Conservation (phyloP, 2,888 invertebrate species). For the Machimus atricapillus region DNA sequence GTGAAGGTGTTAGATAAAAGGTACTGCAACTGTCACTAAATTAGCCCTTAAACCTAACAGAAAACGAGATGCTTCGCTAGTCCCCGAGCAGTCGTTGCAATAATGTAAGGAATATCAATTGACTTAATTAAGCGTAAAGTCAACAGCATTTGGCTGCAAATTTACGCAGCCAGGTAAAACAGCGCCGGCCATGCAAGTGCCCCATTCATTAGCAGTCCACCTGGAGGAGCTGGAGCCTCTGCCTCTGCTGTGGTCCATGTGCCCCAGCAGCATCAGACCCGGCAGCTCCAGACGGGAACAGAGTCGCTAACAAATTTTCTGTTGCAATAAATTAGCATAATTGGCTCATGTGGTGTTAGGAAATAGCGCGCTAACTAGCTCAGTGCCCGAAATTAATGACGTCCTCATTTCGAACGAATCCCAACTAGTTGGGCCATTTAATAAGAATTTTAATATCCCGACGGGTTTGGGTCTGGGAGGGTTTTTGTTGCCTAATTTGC, state of each 20-base stretch:
- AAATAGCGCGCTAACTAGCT: slow-evolving; percentile 3
- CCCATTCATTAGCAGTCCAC: slow-evolving; percentile 14
- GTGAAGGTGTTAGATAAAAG: neutral
- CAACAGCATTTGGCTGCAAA: slow-evolving; percentile 8
- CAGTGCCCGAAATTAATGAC: slow-evolving; percentile 22
- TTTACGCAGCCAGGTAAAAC: slow-evolving; percentile 9
- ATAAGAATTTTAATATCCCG: slow-evolving; percentile 30
- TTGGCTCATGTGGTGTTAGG: slow-evolving; percentile 25
- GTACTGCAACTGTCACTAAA: neutral
- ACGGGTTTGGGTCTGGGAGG: neutral
- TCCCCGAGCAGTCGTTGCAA: neutral
- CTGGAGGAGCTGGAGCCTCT: neutral
- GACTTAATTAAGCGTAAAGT: slow-evolving; percentile 21
- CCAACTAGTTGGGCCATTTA: slow-evolving; percentile 19
- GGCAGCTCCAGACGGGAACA: neutral
- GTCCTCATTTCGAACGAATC: neutral
- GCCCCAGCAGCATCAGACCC: neutral
- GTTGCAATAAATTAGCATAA: slow-evolving; percentile 33
- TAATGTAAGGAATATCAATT: slow-evolving; percentile 3
- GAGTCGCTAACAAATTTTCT: slow-evolving; percentile 25
- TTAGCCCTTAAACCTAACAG: neutral
- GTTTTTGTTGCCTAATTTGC: neutral
- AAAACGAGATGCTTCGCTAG: neutral
- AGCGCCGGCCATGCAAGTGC: neutral
- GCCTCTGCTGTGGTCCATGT: neutral